These are phyloP conservation scores for Pogoniulus pusillus DNA, from an alignment of 2,797 vertebrate species.

Conservation along the genomic window DNA sequence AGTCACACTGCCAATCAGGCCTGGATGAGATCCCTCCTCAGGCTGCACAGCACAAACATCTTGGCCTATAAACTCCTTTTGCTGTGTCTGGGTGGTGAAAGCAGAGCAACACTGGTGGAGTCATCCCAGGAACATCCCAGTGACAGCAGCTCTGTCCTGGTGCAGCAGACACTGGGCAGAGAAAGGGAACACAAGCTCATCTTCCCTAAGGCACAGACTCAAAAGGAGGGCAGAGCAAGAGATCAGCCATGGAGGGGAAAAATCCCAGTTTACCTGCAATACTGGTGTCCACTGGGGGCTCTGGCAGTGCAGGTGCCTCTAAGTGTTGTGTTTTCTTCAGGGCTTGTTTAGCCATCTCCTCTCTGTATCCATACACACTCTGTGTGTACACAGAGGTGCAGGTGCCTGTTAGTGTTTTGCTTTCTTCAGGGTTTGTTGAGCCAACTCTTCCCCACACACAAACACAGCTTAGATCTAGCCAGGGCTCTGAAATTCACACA, in stretches of 20 bases:
- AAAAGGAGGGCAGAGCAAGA: rapidly evolving
- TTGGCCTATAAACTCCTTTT: not conserved
- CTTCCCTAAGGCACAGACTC: rapidly evolving
- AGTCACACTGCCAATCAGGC: rapidly evolving
- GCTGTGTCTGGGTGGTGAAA: not conserved
- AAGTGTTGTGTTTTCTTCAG: not conserved
- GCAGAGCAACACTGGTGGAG: not conserved
- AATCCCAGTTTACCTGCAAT: not conserved
- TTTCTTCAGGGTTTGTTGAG: not conserved
- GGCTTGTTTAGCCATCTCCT: not conserved
- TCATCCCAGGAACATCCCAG: not conserved
- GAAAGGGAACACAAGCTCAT: not conserved
- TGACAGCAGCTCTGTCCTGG: not conserved
- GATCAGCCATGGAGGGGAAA: rapidly evolving
- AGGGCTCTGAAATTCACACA: slow-evolving; percentile 24
- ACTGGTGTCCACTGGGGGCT: not conserved
- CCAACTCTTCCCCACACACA: not conserved
- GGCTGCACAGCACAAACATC: not conserved
- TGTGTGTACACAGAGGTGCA: not conserved
- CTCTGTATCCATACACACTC: not conserved
- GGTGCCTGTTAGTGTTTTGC: not conserved
- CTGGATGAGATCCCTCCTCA: not conserved
- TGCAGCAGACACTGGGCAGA: not conserved
- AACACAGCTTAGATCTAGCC: not conserved
- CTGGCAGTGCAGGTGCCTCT: not conserved